Percentiles rank a stretch among this genome's conserved stretches.
These are phyloP conservation scores for Oxytorus armatus DNA, from an alignment of 2,888 invertebrate genomes.

Conservation along the genomic window DNA sequence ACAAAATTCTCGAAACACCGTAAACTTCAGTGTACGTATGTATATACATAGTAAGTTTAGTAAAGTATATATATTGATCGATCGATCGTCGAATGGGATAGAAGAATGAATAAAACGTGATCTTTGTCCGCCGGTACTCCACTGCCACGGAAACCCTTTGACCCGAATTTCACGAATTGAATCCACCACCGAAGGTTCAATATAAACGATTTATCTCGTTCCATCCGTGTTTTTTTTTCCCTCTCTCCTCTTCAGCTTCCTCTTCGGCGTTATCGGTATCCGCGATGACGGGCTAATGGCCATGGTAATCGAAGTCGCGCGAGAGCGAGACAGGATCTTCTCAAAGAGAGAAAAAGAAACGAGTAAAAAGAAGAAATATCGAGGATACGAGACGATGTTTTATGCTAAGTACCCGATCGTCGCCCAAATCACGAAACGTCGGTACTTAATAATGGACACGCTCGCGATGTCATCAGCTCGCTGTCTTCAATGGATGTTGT, in stretches of 20 bases:
- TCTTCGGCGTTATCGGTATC: constrained; percentile 51
- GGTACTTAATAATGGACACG: constrained; percentile 74
- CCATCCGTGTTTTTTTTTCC: neutral
- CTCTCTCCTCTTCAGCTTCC: constrained; percentile 11
- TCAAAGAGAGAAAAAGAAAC: constrained; percentile 55
- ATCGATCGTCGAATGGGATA: constrained; percentile 22
- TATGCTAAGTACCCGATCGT: constrained; percentile 79
- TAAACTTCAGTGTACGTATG: constrained; percentile 16
- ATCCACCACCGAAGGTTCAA: constrained; percentile 51
- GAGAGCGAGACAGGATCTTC: constrained; percentile 57
- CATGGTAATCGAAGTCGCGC: constrained; percentile 46
- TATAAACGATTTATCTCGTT: constrained; percentile 50
- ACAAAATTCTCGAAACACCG: constrained; percentile 38
- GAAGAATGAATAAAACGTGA: constrained; percentile 34
- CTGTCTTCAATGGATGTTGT: constrained; percentile 45
- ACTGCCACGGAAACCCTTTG: constrained; percentile 71
- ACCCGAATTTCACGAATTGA: constrained; percentile 72
- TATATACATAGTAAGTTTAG: too few relatives aligned
- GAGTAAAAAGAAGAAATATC: constrained; percentile 62
- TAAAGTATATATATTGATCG: constrained; percentile 4
- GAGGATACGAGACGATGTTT: constrained; percentile 77
- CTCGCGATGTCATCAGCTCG: constrained; percentile 67
- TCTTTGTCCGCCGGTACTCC: constrained; percentile 37
- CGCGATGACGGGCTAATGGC: constrained; percentile 55
- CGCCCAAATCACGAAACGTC: constrained; percentile 76